Evolutionary conservation across 2,113 vertebrate genomes (phyloP), one percentile per base, ranked within the genome.

Genomic region (Sebastes fasciatus): DNA sequence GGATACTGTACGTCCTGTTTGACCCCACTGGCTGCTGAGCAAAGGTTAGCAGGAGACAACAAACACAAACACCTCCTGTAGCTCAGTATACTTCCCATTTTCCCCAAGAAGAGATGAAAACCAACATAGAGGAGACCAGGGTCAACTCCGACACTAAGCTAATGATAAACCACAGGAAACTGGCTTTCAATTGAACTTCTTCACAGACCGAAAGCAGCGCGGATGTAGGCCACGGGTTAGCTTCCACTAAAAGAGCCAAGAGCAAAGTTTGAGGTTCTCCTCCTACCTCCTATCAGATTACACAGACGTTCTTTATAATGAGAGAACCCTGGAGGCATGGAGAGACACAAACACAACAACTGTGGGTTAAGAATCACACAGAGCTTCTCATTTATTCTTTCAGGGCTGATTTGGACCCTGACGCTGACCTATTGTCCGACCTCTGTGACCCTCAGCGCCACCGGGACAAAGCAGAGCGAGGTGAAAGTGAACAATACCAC

Each of bases 11-110:
- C 57, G 26, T 49, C 51, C 34, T 46, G 61, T 55, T 26, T 67
- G 79, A 88, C 46, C 60, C 51, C 48, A 11, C 5, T 8, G 40
- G 65, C 76, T 26, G 13, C 70, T 52, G 88, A 63, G 58, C 79
- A 88, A 91, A 91, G 89, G 85, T 86, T 73, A 78, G 14, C 42
- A 55, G 11, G 48, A 70, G 48, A 70, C 74, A 70, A 52, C 23
- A 76, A 21, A 79, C 62, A 48, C 60, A 43, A 51, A 64, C 60
- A 46, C 69, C 10, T 46, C 58, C 51, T 55, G 26, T 4, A 58
- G 9, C 16, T 75, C 45, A n/a, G 40, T 14, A 17, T 2, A n/a
- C 6, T 42, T 48, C 42, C 5, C 34, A 2, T 23, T 42, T n/a
- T 16, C 66, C 42, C 45, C 4, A 1, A 60, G 45, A 61, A 17